phyloP scores from a whole-genome alignment of 2,113 vertebrate species.

The Tetrao urogallus region DNA sequence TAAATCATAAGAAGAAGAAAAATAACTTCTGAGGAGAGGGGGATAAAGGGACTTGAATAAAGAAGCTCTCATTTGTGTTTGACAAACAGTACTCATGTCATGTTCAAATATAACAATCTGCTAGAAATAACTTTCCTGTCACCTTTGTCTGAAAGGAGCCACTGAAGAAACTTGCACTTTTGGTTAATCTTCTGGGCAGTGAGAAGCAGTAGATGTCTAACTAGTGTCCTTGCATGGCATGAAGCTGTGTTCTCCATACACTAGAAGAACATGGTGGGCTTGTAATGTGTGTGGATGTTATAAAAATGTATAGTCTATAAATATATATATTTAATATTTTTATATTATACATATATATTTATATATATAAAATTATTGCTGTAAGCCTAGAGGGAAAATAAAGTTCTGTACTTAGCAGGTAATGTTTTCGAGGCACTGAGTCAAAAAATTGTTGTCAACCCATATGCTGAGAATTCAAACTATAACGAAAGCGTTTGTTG shows the following conservation, averaged over 20 bases:
- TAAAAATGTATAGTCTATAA: rapidly evolving
- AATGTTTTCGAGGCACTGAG: neutral
- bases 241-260: neutral
- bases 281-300: neutral
- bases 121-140: neutral
- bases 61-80: neutral
- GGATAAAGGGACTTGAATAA: neutral
- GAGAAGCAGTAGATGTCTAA: rapidly evolving
- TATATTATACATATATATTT: too few relatives aligned
- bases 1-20: neutral
- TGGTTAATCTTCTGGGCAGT: neutral
- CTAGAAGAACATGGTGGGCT: neutral
- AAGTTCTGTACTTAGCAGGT: neutral
- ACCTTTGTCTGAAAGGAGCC: neutral
- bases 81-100: neutral
- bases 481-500: neutral
- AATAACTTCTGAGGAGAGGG: neutral
- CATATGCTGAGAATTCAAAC: neutral
- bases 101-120: neutral
- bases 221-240: neutral
- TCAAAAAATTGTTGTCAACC: neutral
- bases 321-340: too few relatives aligned
- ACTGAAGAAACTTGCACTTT: neutral
- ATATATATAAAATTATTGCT: neutral
- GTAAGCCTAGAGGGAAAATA: neutral